Percentiles rank a stretch among this genome's conserved stretches.
These are phyloP conservation scores for Philopotamus ludificatus DNA, from an alignment of 1,140 invertebrate species.

Conservation along the genomic window DNA sequence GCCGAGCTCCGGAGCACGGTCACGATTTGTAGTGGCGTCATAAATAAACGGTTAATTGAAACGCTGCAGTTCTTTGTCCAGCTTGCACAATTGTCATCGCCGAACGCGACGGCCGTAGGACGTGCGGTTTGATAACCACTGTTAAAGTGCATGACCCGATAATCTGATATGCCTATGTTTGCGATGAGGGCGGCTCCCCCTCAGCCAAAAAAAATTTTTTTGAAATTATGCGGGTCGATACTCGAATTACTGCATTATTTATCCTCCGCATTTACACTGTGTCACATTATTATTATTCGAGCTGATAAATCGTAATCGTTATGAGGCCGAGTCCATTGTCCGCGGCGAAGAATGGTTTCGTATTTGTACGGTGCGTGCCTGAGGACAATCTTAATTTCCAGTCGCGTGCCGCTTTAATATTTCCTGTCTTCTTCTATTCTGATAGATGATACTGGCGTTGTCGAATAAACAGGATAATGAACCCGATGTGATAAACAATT, in stretches of 20 bases:
- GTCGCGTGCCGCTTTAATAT: background rate
- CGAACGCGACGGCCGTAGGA: background rate
- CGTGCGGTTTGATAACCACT: background rate
- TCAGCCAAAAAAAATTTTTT: too few relatives aligned
- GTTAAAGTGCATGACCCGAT: background rate
- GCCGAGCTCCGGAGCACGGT: background rate
- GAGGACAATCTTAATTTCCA: background rate
- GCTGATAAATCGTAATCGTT: too few relatives aligned
- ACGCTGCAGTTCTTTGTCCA: background rate
- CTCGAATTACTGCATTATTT: too few relatives aligned
- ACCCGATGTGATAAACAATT: too few relatives aligned
- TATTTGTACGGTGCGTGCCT: background rate
- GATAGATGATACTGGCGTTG: too few relatives aligned
- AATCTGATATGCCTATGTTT: too few relatives aligned
- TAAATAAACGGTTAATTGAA: constrained; percentile 16
- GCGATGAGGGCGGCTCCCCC: background rate
- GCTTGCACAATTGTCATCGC: background rate
- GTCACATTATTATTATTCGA: too few relatives aligned
- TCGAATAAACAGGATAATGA: too few relatives aligned
- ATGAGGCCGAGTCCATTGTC: too few relatives aligned
- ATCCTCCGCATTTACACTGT: too few relatives aligned
- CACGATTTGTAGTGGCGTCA: background rate
- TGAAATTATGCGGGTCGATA: too few relatives aligned
- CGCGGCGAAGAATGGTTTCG: background rate
- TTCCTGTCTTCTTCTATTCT: too few relatives aligned